phyloP scores from a whole-genome alignment of 2,797 vertebrate genomes.

The Leucoraja ocellata region DNA sequence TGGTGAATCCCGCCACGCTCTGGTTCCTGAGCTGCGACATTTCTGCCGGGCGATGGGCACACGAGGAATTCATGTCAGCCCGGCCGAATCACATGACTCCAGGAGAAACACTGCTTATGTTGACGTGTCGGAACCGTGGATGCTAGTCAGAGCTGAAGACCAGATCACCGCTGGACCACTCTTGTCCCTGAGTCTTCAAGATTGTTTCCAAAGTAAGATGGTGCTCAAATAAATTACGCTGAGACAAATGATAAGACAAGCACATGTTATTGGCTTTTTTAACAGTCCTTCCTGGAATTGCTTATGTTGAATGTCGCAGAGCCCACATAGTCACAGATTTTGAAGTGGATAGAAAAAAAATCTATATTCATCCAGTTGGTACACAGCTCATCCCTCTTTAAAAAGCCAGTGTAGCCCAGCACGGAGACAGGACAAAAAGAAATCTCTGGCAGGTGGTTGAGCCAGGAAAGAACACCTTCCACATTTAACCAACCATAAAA shows the following conservation, averaged over 20 bases:
- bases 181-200: background rate
- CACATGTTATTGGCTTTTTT: background rate
- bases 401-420: background rate
- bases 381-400: background rate
- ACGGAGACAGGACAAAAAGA: background rate
- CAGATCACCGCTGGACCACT: background rate
- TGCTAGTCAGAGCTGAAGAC: background rate
- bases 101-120: background rate
- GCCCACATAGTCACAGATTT: background rate
- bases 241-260: background rate
- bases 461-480: background rate
- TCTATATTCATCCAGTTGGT: background rate
- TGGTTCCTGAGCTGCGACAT: constrained; percentile 64
- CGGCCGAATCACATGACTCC: background rate
- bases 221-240: background rate
- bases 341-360: background rate
- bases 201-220: background rate
- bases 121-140: too few relatives aligned
- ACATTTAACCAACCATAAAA: constrained; percentile 5
- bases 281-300: background rate
- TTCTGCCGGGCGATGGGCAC: constrained; percentile 53
- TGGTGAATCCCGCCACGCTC: constrained; percentile 45
- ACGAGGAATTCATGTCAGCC: constrained; percentile 66
- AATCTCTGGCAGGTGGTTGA: background rate
- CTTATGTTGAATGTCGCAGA: background rate